Evolutionary conservation across 2,888 invertebrate species (phyloP), one percentile per base, ranked within the genome.

Genomic region (Eristalis tenax): DNA sequence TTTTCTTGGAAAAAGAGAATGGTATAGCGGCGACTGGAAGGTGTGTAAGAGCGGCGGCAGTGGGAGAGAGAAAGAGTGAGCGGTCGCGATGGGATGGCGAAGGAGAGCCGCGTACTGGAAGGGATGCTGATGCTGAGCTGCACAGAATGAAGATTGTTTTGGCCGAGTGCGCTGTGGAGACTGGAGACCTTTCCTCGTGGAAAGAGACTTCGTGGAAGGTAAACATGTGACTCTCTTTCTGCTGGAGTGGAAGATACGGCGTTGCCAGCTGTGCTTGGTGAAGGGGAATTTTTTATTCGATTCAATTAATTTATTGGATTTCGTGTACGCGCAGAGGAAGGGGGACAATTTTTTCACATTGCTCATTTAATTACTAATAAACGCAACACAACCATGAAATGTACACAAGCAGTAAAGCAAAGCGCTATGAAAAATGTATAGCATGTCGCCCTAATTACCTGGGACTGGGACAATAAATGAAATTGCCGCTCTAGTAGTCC

Each of bases 1-100:
- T 77, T 65, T 65, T 70, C 65, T 74, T 40, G 18, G 28, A 40
- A 86, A 75, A 71, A 65, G 74, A 85, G 65, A 5, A 43, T 18
- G 28, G 18, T 1, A 11, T 13, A 5, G 6, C 26, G 26, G 8
- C 6, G 18, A 18, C 18, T 50, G 50, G 50, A 50, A 50, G 8
- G 26, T 18, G 64, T 57, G 32, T 32, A 71, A 40, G 74, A 80
- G 66, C 38, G 23, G 8, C 35, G 50, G 32, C 15, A 35, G 32
- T 35, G 32, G 10, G 63, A 63, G 63, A 59, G n/a, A 50, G 50
- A 50, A 8, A 50, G 18, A 5, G 8, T 4, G 18, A 8, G 50
- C n/a, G 8, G 18, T 1, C 18, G 8, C 18, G 18, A 10, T 43
- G 43, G 43, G 1, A 0, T 4, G 15, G n/a, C 50, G 50, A 50